Conservation (phyloP, 2,888 invertebrate species). For the Xestobium rufovillosum region DNA sequence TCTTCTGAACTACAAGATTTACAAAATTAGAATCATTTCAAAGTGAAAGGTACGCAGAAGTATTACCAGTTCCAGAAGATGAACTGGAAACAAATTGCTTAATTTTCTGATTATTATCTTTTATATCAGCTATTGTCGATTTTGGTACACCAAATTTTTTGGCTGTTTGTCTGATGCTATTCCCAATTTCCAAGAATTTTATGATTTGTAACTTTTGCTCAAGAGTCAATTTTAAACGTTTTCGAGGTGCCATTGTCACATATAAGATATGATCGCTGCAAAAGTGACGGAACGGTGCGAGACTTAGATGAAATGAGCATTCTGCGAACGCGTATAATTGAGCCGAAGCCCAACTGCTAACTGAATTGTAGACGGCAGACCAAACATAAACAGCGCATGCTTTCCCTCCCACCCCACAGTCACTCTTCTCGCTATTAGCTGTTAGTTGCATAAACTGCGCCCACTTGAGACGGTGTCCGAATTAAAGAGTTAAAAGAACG, state of each 20-base stretch:
- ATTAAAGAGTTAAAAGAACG: too few species aligned
- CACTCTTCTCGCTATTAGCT: too few species aligned
- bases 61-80: conserved; percentile 2
- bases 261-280: neutral
- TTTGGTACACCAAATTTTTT: conserved; percentile 1
- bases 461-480: too few species aligned
- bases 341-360: too few species aligned
- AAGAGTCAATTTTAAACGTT: neutral
- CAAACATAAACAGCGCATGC: too few species aligned
- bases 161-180: conserved; percentile 3
- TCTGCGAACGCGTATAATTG: too few species aligned
- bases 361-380: too few species aligned
- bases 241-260: conserved; percentile 1
- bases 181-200: neutral
- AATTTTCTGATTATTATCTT: conserved; percentile 1
- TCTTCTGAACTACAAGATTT: neutral
- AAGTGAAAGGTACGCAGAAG: neutral
- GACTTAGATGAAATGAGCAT: neutral
- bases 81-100: conserved; percentile 2
- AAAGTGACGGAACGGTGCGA: neutral
- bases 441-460: too few species aligned
- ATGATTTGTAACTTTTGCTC: neutral
- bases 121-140: too few species aligned
- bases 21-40: neutral
- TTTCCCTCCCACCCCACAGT: too few species aligned